Evolutionary conservation across 2,113 vertebrate genomes (phyloP), one percentile per base, ranked within the genome.

Genomic region (Chionis minor): DNA sequence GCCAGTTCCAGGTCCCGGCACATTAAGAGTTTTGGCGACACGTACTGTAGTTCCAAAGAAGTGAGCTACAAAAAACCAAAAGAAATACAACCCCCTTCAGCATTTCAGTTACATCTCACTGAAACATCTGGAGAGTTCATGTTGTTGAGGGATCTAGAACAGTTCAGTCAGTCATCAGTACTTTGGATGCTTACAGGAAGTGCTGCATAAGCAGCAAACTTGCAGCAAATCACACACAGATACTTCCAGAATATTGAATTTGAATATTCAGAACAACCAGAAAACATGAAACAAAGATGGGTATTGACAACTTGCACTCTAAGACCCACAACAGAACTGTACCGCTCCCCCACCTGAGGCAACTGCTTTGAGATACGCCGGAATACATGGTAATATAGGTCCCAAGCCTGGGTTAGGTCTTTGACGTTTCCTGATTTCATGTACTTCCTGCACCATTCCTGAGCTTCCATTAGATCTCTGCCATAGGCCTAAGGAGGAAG

Each of bases 381-480:
- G 98, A 99, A 99, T 42, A 99, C 99, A 0, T 99, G 99, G 73
- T 99, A 99, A 94, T 99, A 99, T 73, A 99, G 99, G 89, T 99
- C 99, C 99, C 99, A 99, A 77, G 99, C 99, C 93, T 99, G 99
- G 1, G 99, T 99, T 81, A 99, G 98, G 97, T 99, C 99, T 97
- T 99, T 99, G 59, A 99, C 99, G 0, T 99, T 99, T 59, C 99
- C 99, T 4, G 99, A 99, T 52, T 99, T 99, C 99, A 99, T 99
- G 96, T 99, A 99, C 95, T 99, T 99, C 94, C 99, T 97, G 96
- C 99, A 99, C 99, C 99, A 99, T 70, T 99, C 99, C 66, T 99
- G 99, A 55, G 99, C 99, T 98, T 99, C 99, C 99, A 99, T 99
- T 71, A 99, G 96, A 93, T 99, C 99, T 95, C 99, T 98, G 63